Conservation (phyloP, 2,888 invertebrate genomes). For the Drosophila tripunctata region DNA sequence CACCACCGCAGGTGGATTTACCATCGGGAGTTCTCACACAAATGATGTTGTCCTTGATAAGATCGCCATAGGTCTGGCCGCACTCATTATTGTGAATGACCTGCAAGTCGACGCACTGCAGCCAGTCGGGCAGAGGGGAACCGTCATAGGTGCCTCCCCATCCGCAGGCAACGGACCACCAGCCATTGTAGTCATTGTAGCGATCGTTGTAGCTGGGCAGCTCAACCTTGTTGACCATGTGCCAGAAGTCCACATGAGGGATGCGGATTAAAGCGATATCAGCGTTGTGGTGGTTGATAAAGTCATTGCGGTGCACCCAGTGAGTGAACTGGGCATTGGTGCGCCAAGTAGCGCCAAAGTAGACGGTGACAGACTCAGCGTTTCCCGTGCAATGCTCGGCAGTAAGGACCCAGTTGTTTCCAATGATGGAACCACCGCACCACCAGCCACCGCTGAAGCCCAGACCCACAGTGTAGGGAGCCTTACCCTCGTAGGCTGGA, state of each 20-base stretch:
- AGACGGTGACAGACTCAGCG: constrained; percentile 58
- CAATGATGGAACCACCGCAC: constrained; percentile 74
- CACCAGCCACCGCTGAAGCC: constrained; percentile 58
- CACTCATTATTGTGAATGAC: constrained; percentile 81
- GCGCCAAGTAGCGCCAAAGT: constrained; percentile 63
- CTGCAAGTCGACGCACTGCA: constrained; percentile 79
- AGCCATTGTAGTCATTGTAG: constrained; percentile 73
- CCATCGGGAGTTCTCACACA: constrained; percentile 60
- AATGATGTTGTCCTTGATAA: constrained; percentile 39
- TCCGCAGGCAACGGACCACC: constrained; percentile 78
- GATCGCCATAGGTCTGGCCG: constrained; percentile 79
- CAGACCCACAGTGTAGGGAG: constrained; percentile 74
- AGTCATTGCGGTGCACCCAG: constrained; percentile 43
- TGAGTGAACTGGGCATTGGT: constrained; percentile 59
- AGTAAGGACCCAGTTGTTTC: constrained; percentile 58
- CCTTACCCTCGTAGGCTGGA: constrained; percentile 56
- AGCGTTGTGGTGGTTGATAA: constrained; percentile 57
- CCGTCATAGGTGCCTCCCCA: constrained; percentile 83
- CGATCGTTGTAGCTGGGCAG: constrained; percentile 53
- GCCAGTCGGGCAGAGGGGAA: constrained; percentile 56
- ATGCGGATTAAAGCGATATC: constrained; percentile 77
- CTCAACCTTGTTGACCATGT: constrained; percentile 40
- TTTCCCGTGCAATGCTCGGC: constrained; percentile 57
- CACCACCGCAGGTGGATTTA: constrained; percentile 70
- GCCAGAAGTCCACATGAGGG: constrained; percentile 48